Conservation (phyloP, 2,888 invertebrate genomes). For the Cheilosia urbana region DNA sequence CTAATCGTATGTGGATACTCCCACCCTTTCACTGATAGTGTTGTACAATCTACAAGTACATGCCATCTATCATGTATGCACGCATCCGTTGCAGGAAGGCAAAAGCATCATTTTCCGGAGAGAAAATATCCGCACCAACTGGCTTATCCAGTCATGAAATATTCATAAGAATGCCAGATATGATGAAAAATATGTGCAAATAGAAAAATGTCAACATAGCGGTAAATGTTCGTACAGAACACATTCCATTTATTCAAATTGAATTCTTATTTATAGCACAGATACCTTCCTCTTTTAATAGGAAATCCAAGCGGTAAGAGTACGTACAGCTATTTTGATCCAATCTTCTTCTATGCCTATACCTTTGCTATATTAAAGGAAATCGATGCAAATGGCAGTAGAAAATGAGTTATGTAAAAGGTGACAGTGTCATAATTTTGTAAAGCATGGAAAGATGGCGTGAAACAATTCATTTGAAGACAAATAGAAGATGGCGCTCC, state of each 20-base stretch:
- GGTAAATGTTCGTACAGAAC: too few species aligned
- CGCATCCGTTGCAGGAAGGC: constrained; percentile 12
- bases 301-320: not conserved
- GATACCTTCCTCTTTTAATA: not conserved
- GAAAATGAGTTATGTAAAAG: too few species aligned
- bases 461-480: not conserved
- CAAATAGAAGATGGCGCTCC: too few species aligned
- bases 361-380: not conserved
- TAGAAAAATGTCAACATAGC: not conserved
- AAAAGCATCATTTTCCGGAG: not conserved
- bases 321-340: not conserved
- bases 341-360: not conserved
- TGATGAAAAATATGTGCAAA: not conserved
- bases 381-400: not conserved
- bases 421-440: too few species aligned
- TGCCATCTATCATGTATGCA: not conserved
- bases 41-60: too few species aligned
- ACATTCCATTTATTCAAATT: not conserved
- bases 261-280: not conserved
- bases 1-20: not conserved
- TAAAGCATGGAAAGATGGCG: too few species aligned
- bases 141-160: constrained; percentile 18
- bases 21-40: not conserved
- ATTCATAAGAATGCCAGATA: constrained; percentile 11
- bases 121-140: constrained; percentile 1